Evolutionary conservation across 2,888 invertebrate genomes (phyloP), one percentile per base, ranked within the genome.

Genomic region (Podabrus alpinus): DNA sequence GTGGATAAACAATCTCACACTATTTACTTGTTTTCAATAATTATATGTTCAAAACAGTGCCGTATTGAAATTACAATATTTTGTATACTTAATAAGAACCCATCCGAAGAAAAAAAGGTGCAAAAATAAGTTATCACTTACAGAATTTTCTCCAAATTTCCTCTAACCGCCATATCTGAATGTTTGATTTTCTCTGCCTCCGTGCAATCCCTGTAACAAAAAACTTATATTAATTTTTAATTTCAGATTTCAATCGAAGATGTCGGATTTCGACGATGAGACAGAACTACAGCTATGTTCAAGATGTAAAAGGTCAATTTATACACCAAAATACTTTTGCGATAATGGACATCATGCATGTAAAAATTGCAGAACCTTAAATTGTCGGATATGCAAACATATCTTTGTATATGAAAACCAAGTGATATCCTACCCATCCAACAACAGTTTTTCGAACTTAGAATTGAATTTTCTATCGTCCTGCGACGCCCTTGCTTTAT

Each of bases 341-440:
- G 10, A 60, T 15, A 70, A 71, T 17, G 9, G 13, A 13, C 74
- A 74, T 24, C 15, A 62, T 21, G 70, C 74, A 19, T 74, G 74
- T 59, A n/a, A 62, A 15, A 60, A 70, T 17, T 74, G 74, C 64
- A 61, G 45, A 7, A 74, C 45, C 62, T 66, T 71, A 24, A 62
- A 66, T 59, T 74, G 74, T 62, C 70, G 67, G 21, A 71, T 71
- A 9, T 74, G 74, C 68, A 59, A 70, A 59, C 16, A 74, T 24
- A 24, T 62, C 16, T 71, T 74, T 15, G 15, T 45, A 45, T 5
- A 7, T 7, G n/a, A 5, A n/a, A 45, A 45, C 45, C 45, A 45
- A 45, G n/a, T 45, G n/a, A 45, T 3, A n/a, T 1, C n/a, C 1
- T 29, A 29, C 10, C 29, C 29, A 1, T 5, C 29, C 29, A 29